phyloP scores from a whole-genome alignment of 2,888 invertebrate genomes.

The Boloria selene region DNA sequence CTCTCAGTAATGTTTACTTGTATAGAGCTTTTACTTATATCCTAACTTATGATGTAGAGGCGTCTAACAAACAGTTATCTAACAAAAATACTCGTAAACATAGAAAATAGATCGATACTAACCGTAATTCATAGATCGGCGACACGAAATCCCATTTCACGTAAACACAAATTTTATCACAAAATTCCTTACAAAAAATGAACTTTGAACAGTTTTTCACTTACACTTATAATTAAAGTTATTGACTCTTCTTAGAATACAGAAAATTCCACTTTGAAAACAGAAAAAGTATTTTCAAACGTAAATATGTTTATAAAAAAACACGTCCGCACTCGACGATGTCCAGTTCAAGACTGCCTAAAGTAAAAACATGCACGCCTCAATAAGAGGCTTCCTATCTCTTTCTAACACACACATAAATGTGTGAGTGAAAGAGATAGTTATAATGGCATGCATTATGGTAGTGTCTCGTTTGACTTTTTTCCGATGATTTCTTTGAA shows the following conservation, averaged over 20 bases:
- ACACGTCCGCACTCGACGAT: constrained; percentile 41
- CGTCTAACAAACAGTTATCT: constrained; percentile 5
- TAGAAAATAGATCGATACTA: constrained; percentile 41
- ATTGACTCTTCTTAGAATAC: background rate
- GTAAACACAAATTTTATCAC: constrained; percentile 46
- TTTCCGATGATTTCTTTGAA: constrained; percentile 78
- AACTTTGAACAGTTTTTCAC: constrained; percentile 4
- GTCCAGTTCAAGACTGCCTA: constrained; percentile 54
- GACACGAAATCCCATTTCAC: constrained; percentile 48
- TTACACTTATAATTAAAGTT: constrained; percentile 12
- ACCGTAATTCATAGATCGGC: constrained; percentile 45
- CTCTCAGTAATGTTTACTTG: background rate
- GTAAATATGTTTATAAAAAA: constrained; percentile 18
- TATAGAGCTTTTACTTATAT: background rate
- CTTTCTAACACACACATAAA: constrained; percentile 42
- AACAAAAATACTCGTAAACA: constrained; percentile 19
- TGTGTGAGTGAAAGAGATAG: constrained; percentile 50
- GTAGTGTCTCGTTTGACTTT: constrained; percentile 62
- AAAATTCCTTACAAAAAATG: constrained; percentile 39
- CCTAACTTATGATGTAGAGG: constrained; percentile 5
- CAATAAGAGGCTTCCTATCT: constrained; percentile 61
- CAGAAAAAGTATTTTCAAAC: constrained; percentile 18
- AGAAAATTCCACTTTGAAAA: constrained; percentile 20
- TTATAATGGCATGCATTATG: constrained; percentile 77
- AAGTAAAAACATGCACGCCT: constrained; percentile 48